A percentile compares a stretch with the other conserved stretches of the same genome.
Conservation (phyloP, 2,888 invertebrate species). For the Pachycephus smyrnensis region DNA sequence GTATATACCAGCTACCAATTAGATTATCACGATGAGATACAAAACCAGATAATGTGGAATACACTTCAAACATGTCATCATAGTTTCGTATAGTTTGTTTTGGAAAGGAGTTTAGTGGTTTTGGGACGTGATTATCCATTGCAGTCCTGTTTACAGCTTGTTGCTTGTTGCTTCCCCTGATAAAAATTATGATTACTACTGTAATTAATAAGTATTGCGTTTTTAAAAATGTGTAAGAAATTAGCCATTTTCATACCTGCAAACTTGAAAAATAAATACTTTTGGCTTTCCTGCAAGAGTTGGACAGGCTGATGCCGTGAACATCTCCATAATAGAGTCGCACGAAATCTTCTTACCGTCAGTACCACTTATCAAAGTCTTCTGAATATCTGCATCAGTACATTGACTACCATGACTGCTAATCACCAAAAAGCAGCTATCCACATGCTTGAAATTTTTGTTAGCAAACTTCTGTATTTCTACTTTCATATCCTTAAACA, state of each 20-base stretch:
- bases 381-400: slow-evolving; percentile 20
- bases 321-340: slow-evolving; percentile 57
- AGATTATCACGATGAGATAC: slow-evolving; percentile 70
- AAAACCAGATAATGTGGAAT: slow-evolving; percentile 69
- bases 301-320: slow-evolving; percentile 67
- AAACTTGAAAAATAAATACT: slow-evolving; percentile 72
- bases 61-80: slow-evolving; percentile 70
- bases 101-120: neutral
- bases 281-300: slow-evolving; percentile 71
- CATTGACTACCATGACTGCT: slow-evolving; percentile 56
- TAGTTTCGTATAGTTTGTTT: slow-evolving; percentile 53
- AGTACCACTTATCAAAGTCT: slow-evolving; percentile 49
- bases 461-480: slow-evolving; percentile 46
- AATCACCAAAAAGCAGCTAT: slow-evolving; percentile 60
- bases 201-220: slow-evolving; percentile 3
- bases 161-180: slow-evolving; percentile 31
- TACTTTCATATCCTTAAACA: slow-evolving; percentile 47
- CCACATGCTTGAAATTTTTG: slow-evolving; percentile 45
- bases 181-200: slow-evolving; percentile 13
- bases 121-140: slow-evolving; percentile 15
- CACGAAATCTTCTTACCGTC: slow-evolving; percentile 49
- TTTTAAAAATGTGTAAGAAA: neutral
- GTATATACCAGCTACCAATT: slow-evolving; percentile 73
- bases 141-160: slow-evolving; percentile 26
- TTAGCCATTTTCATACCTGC: slow-evolving; percentile 57